These are phyloP conservation scores for Drosophila pachea DNA, from an alignment of 1,140 invertebrate genomes.

Conservation along the genomic window DNA sequence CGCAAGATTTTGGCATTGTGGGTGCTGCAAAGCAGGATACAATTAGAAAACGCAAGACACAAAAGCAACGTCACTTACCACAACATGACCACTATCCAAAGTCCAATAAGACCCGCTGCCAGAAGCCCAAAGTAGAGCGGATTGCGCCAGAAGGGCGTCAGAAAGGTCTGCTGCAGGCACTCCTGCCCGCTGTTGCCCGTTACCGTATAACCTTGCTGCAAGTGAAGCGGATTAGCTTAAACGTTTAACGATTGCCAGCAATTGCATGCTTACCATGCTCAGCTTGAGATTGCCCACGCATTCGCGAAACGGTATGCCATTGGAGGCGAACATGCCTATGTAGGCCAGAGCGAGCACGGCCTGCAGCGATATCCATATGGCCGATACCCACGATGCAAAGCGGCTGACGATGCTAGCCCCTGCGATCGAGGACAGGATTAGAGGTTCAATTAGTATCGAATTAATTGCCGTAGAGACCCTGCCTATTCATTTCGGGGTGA, in stretches of 20 bases:
- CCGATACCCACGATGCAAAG: slow-evolving; percentile 76
- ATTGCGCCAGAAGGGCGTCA: slow-evolving; percentile 76
- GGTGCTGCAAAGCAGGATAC: slow-evolving; percentile 49
- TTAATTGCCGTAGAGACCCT: background rate
- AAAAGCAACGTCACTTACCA: slow-evolving; percentile 53
- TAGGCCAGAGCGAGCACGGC: slow-evolving; percentile 74
- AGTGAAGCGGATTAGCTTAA: background rate
- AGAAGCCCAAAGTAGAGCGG: slow-evolving; percentile 73
- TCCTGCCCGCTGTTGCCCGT: slow-evolving; percentile 67
- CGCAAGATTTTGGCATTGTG: slow-evolving; percentile 73
- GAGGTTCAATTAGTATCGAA: background rate
- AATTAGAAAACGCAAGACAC: background rate
- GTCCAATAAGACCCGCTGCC: slow-evolving; percentile 68
- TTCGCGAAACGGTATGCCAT: slow-evolving; percentile 69
- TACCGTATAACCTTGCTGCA: slow-evolving; percentile 63
- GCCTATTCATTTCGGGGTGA: background rate
- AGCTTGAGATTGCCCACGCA: slow-evolving; percentile 69
- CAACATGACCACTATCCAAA: slow-evolving; percentile 78
- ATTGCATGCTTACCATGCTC: slow-evolving; percentile 39
- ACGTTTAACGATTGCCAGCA: background rate
- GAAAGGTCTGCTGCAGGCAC: slow-evolving; percentile 74
- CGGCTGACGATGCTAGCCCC: slow-evolving; percentile 77
- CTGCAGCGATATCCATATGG: slow-evolving; percentile 77
- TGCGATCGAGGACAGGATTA: slow-evolving; percentile 18
- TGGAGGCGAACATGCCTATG: slow-evolving; percentile 73